Evolutionary conservation across 2,113 vertebrate genomes (phyloP), one percentile per base, ranked within the genome.

Genomic region (Pteronura brasiliensis): DNA sequence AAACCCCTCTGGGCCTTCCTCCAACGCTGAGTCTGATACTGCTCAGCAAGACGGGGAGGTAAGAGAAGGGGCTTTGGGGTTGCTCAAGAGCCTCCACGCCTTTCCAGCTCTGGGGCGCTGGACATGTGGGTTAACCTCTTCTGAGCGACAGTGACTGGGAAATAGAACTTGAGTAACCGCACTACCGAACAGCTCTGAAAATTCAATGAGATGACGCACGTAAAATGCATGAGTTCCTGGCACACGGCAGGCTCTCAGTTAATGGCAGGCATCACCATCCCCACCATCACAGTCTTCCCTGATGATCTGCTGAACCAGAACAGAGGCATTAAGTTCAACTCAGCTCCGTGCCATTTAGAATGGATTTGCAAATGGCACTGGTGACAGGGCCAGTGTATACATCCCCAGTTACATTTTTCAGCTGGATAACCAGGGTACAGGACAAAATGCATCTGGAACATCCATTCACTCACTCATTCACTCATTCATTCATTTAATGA

Each of bases 1-100:
- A 61, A 95, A 84, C 36, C 74, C 72, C 42, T 69, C 47, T 76
- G 77, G 91, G 82, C 82, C 44, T 91, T 92, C 67, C 34, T 93
- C 87, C 47, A 21, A 3, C 0, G 2, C 65, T 21, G 20, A 52
- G 93, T 72, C 82, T 89, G 91, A 92, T n/a, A 52, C 1, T 44
- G 47, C 77, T 72, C 90, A 63, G 72, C 23, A 15, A 1, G 67
- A 57, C 9, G 1, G 0, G 3, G 55, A 59, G 55, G 55, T 6
- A 57, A 61, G 67, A 74, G 52, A 63, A 55, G 5, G n/a, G 76
- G 34, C n/a, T 20, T 0, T 31, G 85, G 76, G 34, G 25, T 36
- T 34, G 12, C 36, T n/a, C 76, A 23, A 29, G 1, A 25, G 69
- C 21, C 42, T 61, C 15, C 11, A 11, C 0, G 9, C 31, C 61